phyloP scores from a whole-genome alignment of 2,113 vertebrate genomes.

The Colius striatus region DNA sequence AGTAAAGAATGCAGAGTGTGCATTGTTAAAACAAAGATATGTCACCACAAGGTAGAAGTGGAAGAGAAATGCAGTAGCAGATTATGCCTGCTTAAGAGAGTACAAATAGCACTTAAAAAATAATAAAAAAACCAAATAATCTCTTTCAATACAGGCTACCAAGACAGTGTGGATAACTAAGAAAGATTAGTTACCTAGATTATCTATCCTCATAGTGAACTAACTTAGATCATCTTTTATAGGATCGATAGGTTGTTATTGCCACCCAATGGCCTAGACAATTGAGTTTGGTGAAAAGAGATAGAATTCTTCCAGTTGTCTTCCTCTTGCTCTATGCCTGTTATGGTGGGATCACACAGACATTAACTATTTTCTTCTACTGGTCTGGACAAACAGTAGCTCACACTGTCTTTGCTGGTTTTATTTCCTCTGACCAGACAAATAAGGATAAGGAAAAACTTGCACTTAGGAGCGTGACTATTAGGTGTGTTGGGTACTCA shows the following conservation, averaged over 20 bases:
- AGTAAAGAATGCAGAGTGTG: accelerated
- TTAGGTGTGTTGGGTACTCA: neutral
- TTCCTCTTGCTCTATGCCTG: neutral
- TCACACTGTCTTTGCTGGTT: neutral
- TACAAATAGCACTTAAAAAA: neutral
- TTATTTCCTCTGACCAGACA: neutral
- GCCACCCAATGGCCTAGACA: neutral
- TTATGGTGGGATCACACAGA: neutral
- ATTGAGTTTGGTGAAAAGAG: neutral
- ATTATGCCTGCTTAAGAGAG: neutral
- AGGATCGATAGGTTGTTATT: neutral
- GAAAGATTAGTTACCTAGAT: neutral
- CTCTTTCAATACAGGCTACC: neutral
- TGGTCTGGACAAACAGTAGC: neutral
- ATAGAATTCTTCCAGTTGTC: neutral
- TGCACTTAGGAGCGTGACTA: neutral
- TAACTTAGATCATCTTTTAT: neutral
- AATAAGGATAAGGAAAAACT: neutral
- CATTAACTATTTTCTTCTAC: neutral
- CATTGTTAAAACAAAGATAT: neutral
- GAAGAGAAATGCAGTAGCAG: neutral
- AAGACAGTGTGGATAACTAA: neutral
- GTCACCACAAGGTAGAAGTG: neutral
- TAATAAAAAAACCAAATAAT: too few species aligned
- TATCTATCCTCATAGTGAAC: neutral